Percentiles rank a stretch among this genome's conserved stretches.
Evolutionary conservation across 2,797 vertebrate species (phyloP).

Genomic region (Phoebastria nigripes): DNA sequence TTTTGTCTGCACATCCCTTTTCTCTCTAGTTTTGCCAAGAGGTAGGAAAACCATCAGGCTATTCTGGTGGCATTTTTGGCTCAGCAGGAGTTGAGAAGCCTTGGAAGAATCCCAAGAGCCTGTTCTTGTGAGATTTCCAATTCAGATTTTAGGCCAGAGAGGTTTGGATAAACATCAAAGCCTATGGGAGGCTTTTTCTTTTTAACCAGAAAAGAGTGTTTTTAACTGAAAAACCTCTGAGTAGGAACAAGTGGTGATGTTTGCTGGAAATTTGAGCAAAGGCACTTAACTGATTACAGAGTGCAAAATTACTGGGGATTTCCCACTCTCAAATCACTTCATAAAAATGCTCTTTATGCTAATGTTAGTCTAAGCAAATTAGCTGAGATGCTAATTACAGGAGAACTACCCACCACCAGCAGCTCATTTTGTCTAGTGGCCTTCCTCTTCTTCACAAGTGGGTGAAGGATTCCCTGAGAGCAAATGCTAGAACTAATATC

Average conservation of each 20-base stretch:
- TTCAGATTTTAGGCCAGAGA: slow-evolving; percentile 44
- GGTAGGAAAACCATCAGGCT: slow-evolving; percentile 42
- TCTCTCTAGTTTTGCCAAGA: slow-evolving; percentile 57
- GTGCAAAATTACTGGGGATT: slow-evolving; percentile 29
- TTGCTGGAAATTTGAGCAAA: slow-evolving; percentile 39
- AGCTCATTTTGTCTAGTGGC: not conserved
- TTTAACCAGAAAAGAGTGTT: slow-evolving; percentile 26
- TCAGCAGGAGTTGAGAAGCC: slow-evolving; percentile 34
- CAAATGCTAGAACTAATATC: not conserved
- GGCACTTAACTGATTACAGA: slow-evolving; percentile 24
- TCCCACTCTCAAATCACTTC: slow-evolving; percentile 30
- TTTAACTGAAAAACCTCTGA: slow-evolving; percentile 24
- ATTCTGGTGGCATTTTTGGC: slow-evolving; percentile 60
- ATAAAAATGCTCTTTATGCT: slow-evolving; percentile 10
- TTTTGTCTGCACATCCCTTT: slow-evolving; percentile 35
- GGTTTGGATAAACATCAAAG: slow-evolving; percentile 63
- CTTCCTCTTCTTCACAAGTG: not conserved
- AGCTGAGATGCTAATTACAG: not conserved
- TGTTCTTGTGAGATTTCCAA: slow-evolving; percentile 58
- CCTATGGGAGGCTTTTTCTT: slow-evolving; percentile 5
- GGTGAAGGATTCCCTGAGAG: not conserved
- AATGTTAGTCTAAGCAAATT: not conserved
- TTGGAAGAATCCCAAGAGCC: slow-evolving; percentile 49
- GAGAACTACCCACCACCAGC: not conserved
- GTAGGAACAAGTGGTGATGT: slow-evolving; percentile 15